Conservation (phyloP, 2,888 invertebrate species). For the Drosophila ochracea region DNA sequence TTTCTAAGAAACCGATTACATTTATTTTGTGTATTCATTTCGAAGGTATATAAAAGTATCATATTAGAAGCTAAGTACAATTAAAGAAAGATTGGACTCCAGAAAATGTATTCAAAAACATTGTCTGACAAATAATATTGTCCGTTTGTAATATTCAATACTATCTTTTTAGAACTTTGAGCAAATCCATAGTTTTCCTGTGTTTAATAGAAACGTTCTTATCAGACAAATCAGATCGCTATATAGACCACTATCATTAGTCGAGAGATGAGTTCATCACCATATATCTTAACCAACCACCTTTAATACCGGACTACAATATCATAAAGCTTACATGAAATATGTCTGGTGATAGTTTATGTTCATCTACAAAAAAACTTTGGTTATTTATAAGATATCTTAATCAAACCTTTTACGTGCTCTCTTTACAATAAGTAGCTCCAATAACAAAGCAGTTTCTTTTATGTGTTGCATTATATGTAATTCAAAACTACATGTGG, state of each 20-base stretch:
- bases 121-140: background rate
- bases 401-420: background rate
- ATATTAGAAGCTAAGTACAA: background rate
- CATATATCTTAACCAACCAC: background rate
- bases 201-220: background rate
- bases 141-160: background rate
- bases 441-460: background rate
- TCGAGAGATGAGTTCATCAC: background rate
- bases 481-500: constrained; percentile 2
- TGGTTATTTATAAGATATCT: background rate
- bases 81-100: background rate
- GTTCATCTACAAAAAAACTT: background rate
- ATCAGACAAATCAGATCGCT: background rate
- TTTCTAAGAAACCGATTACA: background rate
- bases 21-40: background rate
- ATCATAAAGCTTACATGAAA: background rate
- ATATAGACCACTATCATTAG: background rate
- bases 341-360: background rate
- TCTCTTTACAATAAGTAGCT: background rate
- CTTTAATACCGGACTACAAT: background rate
- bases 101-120: background rate
- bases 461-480: background rate
- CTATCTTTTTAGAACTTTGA: background rate
- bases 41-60: accelerated
- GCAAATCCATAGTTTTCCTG: background rate